Conservation (phyloP, 2,113 vertebrate species). For the Varanus komodoensis region DNA sequence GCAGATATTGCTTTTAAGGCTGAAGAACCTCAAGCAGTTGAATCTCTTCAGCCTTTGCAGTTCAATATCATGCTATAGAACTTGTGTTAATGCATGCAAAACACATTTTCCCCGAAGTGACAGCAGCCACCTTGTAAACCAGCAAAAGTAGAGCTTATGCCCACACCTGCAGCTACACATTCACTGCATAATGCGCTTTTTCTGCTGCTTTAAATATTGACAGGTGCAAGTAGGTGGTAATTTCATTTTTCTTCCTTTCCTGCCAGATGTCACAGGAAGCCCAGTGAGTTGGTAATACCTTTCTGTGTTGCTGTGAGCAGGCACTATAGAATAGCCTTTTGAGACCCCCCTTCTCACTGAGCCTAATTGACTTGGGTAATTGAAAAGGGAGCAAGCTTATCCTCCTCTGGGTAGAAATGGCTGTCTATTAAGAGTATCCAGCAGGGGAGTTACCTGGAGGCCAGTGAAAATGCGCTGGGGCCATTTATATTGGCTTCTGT, state of each 20-base stretch:
- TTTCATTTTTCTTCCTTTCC: slow-evolving; percentile 54
- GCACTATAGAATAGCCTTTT: slow-evolving; percentile 51
- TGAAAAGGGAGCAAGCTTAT: slow-evolving; percentile 51
- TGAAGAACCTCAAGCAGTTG: background rate
- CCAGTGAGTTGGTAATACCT: slow-evolving; percentile 64
- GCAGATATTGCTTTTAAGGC: background rate
- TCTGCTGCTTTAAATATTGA: slow-evolving; percentile 42
- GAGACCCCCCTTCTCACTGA: slow-evolving; percentile 54
- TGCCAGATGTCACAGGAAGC: slow-evolving; percentile 70
- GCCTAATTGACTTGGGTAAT: slow-evolving; percentile 61
- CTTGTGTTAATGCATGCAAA: background rate
- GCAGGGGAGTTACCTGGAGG: slow-evolving; percentile 32
- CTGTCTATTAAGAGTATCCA: slow-evolving; percentile 26
- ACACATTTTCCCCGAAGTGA: background rate
- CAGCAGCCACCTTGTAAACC: fast-evolving
- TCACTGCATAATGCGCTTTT: slow-evolving; percentile 59
- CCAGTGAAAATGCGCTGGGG: background rate
- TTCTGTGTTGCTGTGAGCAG: slow-evolving; percentile 66
- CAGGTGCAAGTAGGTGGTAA: slow-evolving; percentile 66
- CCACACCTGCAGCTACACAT: slow-evolving; percentile 45
- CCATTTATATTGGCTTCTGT: slow-evolving; percentile 28
- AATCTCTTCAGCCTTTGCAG: background rate
- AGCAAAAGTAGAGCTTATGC: background rate
- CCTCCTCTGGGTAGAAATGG: slow-evolving; percentile 7
- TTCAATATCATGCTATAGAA: background rate